Evolutionary conservation across 2,113 vertebrate genomes (phyloP), one percentile per base, ranked within the genome.

Genomic region (Desmodus rotundus): DNA sequence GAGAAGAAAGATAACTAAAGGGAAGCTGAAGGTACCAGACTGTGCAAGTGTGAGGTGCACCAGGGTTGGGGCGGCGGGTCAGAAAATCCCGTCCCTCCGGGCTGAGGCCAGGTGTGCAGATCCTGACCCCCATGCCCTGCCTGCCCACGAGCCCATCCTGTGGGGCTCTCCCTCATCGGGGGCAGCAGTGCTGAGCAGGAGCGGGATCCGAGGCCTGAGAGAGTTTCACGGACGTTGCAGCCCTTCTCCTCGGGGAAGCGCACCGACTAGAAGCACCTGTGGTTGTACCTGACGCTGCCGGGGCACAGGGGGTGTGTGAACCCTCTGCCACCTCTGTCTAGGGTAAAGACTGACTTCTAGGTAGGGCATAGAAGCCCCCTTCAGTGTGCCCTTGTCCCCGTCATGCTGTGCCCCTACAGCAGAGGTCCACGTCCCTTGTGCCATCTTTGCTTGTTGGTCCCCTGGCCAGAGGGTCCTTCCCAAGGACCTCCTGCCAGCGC

Each of bases 1-100:
- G 98, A 98, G 97, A 98, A 99, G 96, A 99, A 99, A 92, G 98
- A 99, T 12, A 98, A 98, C 92, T 99, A 96, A 99, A 47, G 54
- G n/a, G 6, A 19, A 13, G 33, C 45, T 8, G 36, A 31, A 96
- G 98, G 98, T 98, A 82, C 1, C 0, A 1, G 13, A n/a, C 52
- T 28, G 16, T 2, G 52, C 28, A 0, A 15, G 1, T 1, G 1
- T 0, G 5, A 33, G 2, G 2, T 11, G 2, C 7, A 4, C 0
- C 0, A 58, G 2, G 43, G 67, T 24, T 0, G 0, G 0, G 3
- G 28, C 5, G 74, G 2, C 0, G 0, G 5, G 4, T 31, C 31
- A 2, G 52, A 52, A 47, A 9, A 13, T 22, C 2, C 0, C 1
- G 3, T 7, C 22, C 36, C 43, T 43, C 1, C 0, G 45, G 24